Percentiles rank a stretch among this genome's conserved stretches.
phyloP scores from a whole-genome alignment of 2,797 vertebrate genomes.

The Sparidentex hasta region DNA sequence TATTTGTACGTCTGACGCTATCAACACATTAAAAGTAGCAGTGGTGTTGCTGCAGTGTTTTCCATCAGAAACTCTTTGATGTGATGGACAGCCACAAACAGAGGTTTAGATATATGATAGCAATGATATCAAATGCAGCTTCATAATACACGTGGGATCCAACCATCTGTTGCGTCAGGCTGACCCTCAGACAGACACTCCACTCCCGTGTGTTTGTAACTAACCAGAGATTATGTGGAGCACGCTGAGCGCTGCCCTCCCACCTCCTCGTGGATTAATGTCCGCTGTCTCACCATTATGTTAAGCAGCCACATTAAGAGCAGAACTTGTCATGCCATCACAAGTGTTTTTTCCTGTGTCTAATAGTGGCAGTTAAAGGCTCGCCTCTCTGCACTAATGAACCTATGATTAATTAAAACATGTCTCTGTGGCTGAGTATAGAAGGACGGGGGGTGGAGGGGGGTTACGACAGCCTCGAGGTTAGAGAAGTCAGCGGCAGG shows the following conservation, averaged over 20 bases:
- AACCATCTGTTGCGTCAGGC: too few species aligned
- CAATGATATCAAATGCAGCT: too few species aligned
- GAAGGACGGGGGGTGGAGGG: not conserved
- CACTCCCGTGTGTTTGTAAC: constrained; percentile 20
- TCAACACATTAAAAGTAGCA: too few species aligned
- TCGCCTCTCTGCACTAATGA: constrained; percentile 62
- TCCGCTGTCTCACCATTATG: constrained; percentile 72
- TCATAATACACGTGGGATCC: too few species aligned
- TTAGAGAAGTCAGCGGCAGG: constrained; percentile 65
- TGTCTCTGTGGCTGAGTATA: constrained; percentile 33
- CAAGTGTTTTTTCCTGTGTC: constrained; percentile 62
- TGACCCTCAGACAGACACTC: constrained; percentile 1
- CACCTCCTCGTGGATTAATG: constrained; percentile 66
- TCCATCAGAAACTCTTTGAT: too few species aligned
- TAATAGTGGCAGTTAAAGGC: constrained; percentile 47
- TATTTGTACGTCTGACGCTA: too few species aligned
- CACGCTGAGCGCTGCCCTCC: constrained; percentile 13
- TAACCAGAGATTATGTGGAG: constrained; percentile 36
- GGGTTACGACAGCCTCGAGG: constrained; percentile 44
- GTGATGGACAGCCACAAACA: too few species aligned
- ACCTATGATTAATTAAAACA: constrained; percentile 69
- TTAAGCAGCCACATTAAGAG: constrained; percentile 67
- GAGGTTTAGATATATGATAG: too few species aligned
- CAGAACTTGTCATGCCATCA: constrained; percentile 56
- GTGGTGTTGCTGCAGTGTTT: too few species aligned